phyloP scores from a whole-genome alignment of 1,140 invertebrate species.

The Cydia pomonella region DNA sequence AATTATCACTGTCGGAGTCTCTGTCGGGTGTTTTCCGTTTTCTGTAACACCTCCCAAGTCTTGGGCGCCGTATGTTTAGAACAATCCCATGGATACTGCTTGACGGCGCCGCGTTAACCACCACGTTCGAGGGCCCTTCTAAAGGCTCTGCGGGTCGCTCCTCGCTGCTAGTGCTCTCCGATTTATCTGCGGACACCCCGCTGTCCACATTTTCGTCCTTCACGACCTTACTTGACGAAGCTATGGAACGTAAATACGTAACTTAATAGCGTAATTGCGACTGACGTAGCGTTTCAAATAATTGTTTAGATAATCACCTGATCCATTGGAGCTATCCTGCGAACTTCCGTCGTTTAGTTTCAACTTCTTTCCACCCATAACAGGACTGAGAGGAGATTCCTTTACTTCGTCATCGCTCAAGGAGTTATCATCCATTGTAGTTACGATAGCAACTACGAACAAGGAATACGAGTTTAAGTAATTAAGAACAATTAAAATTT shows the following conservation, averaged over 20 bases:
- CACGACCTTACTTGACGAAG: conserved; percentile 57
- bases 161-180: conserved; percentile 75
- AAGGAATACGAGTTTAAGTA: conserved; percentile 10
- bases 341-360: conserved; percentile 75
- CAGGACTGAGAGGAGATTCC: conserved; percentile 61
- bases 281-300: conserved; percentile 48
- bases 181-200: conserved; percentile 75
- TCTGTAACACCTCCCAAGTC: conserved; percentile 60
- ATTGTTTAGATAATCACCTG: conserved; percentile 50
- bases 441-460: conserved; percentile 27
- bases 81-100: conserved; percentile 65
- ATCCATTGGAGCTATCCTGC: conserved; percentile 66
- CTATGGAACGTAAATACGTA: conserved; percentile 51
- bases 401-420: conserved; percentile 69
- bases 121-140: conserved; percentile 58
- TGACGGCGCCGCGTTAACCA: conserved; percentile 61
- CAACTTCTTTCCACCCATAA: conserved; percentile 67
- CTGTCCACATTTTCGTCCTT: conserved; percentile 75
- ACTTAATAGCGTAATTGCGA: conserved; percentile 49
- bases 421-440: conserved; percentile 71
- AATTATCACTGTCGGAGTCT: conserved; percentile 63
- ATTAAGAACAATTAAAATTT: background rate
- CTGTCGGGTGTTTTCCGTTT: conserved; percentile 67
- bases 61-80: conserved; percentile 57
- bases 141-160: conserved; percentile 46